phyloP scores from a whole-genome alignment of 2,797 vertebrate genomes.

The Danio albolineatus region DNA sequence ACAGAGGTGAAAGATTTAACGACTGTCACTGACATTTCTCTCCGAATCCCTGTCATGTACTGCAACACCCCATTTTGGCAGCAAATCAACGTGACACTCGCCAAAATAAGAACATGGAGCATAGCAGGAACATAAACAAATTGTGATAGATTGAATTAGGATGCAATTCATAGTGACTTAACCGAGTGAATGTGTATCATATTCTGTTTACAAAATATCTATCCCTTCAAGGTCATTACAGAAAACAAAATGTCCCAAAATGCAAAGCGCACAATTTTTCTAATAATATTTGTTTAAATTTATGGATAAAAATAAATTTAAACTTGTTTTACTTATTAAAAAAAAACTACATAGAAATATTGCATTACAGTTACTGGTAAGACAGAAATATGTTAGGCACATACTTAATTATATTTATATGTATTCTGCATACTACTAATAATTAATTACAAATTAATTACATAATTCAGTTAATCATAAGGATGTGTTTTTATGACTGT shows the following conservation, averaged over 20 bases:
- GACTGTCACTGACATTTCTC: slow-evolving; percentile 11
- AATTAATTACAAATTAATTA: too few species aligned
- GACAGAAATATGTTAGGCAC: too few species aligned
- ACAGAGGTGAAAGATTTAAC: slow-evolving; percentile 18
- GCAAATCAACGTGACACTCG: background rate
- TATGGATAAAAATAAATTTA: too few species aligned
- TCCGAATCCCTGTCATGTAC: slow-evolving; percentile 3
- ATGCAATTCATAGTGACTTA: slow-evolving; percentile 8
- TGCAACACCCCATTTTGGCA: background rate
- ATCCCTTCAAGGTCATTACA: background rate
- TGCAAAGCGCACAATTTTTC: too few species aligned
- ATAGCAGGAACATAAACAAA: background rate
- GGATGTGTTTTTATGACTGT: background rate
- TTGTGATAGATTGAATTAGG: background rate
- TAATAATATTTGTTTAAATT: too few species aligned
- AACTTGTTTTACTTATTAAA: too few species aligned
- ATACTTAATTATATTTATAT: too few species aligned
- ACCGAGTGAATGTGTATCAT: background rate
- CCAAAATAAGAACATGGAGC: slow-evolving; percentile 8
- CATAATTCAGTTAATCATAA: too few species aligned
- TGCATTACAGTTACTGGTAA: too few species aligned
- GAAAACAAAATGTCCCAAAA: background rate
- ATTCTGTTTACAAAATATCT: too few species aligned
- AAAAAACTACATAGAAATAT: too few species aligned
- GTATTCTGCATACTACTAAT: too few species aligned